These are phyloP conservation scores for Muscina levida DNA, from an alignment of 2,888 invertebrate genomes.

Conservation along the genomic window DNA sequence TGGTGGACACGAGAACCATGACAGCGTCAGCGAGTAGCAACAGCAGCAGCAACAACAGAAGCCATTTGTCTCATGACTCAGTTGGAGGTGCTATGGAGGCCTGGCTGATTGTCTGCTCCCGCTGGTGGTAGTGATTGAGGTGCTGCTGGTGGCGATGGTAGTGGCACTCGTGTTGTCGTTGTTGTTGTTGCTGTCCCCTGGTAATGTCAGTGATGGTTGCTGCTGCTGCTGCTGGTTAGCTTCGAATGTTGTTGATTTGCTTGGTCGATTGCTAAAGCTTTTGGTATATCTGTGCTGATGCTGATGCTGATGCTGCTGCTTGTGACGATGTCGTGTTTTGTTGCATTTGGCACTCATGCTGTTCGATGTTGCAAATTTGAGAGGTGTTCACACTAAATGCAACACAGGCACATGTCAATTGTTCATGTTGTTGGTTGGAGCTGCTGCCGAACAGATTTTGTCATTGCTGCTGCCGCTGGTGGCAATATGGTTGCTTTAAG, in stretches of 20 bases:
- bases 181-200: constrained; percentile 9
- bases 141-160: not conserved
- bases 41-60: constrained; percentile 22
- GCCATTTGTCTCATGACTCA: constrained; percentile 50
- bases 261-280: not conserved
- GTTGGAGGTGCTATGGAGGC: constrained; percentile 45
- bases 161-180: constrained; percentile 2
- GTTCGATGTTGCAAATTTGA: constrained; percentile 65
- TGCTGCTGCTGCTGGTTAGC: no score
- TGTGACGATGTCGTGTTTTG: constrained; percentile 62
- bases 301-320: constrained; percentile 17
- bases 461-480: constrained; percentile 14
- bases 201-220: no score
- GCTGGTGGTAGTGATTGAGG: not conserved
- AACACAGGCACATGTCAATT: constrained; percentile 64
- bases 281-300: constrained; percentile 27
- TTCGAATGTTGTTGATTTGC: constrained; percentile 14
- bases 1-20: constrained; percentile 19
- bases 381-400: constrained; percentile 64
- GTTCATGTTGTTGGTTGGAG: constrained; percentile 22
- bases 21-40: not conserved
- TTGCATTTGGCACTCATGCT: constrained; percentile 65
- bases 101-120: not conserved
- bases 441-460: not conserved
- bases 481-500: not conserved